Base-by-base conservation (phyloP, 1,140 invertebrate species). In the Scaptomyza graminum region DNA sequence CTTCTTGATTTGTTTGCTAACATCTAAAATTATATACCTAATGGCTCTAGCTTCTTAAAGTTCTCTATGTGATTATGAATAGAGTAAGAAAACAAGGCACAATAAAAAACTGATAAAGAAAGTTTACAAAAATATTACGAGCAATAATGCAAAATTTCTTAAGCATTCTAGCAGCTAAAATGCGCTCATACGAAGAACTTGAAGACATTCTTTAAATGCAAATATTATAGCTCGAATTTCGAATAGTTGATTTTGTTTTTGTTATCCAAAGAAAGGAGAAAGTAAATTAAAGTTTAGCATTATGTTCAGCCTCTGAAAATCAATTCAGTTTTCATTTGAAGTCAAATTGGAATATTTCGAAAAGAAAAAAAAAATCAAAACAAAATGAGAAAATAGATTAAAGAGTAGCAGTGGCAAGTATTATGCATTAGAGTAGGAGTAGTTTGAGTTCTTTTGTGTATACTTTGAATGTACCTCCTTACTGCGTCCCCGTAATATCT, bases 401-500 rank as follows among this genome's bases (percentile, higher is more conserved):
- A 61, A 74, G 57, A 77, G 62, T 67, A 81, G 82, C 82, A 82
- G 70, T 87, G 74, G 81, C 66, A 87, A 74, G 63, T 69, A 74
- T 47, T 79, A 82, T 82, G 82, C 74, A 85, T 81, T 87, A 80
- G 82, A 85, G 79, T 83, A 87, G 78, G 78, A 88, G 83, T 88
- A 87, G 67, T 59, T 87, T 87, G 83, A 87, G 83, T 87, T 87
- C 68, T 79, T 34, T 82, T 87, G 83, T 87, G 83, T 88, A 88
- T 88, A 88, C 79, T 88, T 85, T 79, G 76, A 79, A 88, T 91
- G 80, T 91, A 91, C 90, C 90, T 91, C 90, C 90, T 91, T 91
- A 91, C 90, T 91, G 90, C 90, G 89, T 91, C 90, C 90, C 90
- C 90, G 90, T 90, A 91, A 91, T 79, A 84, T 90, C 90, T 91